Conservation (phyloP, 2,797 vertebrate genomes). For the Rhinatrema bivittatum region DNA sequence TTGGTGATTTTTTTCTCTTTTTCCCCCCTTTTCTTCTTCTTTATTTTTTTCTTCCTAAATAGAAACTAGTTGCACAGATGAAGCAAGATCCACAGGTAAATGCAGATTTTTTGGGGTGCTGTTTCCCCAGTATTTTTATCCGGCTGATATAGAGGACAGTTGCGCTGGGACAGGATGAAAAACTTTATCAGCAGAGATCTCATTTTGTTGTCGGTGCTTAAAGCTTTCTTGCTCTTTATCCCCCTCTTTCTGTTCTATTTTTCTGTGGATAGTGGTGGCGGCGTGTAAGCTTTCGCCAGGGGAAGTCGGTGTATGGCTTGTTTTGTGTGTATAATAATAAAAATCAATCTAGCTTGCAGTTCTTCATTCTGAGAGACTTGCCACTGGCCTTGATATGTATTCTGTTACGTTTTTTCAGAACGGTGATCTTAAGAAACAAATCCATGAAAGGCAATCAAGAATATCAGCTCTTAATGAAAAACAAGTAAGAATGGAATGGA, state of each 20-base stretch:
- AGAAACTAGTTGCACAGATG: slow-evolving; percentile 87
- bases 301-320: slow-evolving; percentile 29
- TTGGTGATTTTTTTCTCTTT: slow-evolving; percentile 19
- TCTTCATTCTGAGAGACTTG: slow-evolving; percentile 36
- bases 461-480: slow-evolving; percentile 72
- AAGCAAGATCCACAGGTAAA: slow-evolving; percentile 86
- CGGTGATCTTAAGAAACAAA: slow-evolving; percentile 73
- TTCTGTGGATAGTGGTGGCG: slow-evolving; percentile 25
- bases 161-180: slow-evolving; percentile 55
- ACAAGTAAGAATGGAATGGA: slow-evolving; percentile 62
- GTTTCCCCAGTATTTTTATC: slow-evolving; percentile 41
- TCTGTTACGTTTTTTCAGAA: slow-evolving; percentile 63
- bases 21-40: not conserved
- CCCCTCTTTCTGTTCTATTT: slow-evolving; percentile 10
- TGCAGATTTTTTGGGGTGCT: slow-evolving; percentile 35
- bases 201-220: slow-evolving; percentile 13
- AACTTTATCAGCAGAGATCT: slow-evolving; percentile 79
- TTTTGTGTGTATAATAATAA: slow-evolving; percentile 28
- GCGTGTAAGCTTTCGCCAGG: slow-evolving; percentile 34
- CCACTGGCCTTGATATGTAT: slow-evolving; percentile 35
- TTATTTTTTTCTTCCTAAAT: slow-evolving; percentile 29
- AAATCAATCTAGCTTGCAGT: slow-evolving; percentile 34
- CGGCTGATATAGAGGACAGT: slow-evolving; percentile 41
- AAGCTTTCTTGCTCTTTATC: not conserved
- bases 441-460: slow-evolving; percentile 67